Conservation (phyloP, 2,888 invertebrate genomes). For the Sinodicranocentrus sp. region DNA sequence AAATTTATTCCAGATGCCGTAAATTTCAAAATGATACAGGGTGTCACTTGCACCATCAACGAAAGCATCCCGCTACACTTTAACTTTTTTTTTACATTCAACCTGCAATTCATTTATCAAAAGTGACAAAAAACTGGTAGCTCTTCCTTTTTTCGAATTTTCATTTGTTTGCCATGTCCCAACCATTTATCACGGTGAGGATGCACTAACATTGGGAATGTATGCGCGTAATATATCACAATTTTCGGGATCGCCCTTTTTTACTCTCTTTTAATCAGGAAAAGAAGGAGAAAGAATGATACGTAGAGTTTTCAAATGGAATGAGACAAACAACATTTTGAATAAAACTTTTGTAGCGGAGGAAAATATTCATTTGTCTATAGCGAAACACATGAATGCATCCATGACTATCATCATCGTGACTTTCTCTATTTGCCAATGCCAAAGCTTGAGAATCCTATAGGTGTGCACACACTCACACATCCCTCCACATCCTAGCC, state of each 20-base stretch:
- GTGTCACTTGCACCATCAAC: too few species aligned
- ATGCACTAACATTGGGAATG: background rate
- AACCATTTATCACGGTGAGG: background rate
- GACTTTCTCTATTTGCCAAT: constrained; percentile 41
- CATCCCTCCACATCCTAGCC: constrained; percentile 36
- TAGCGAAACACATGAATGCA: background rate
- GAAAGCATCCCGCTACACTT: too few species aligned
- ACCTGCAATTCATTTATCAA: constrained; percentile 32
- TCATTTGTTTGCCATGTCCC: constrained; percentile 14
- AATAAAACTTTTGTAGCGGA: background rate
- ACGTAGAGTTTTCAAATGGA: background rate
- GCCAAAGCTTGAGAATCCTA: constrained; percentile 20
- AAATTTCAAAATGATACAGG: too few species aligned
- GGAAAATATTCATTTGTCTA: background rate
- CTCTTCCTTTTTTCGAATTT: constrained; percentile 5
- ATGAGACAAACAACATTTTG: background rate
- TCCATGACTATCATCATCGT: background rate
- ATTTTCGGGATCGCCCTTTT: constrained; percentile 27
- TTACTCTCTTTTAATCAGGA: constrained; percentile 19
- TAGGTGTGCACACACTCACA: constrained; percentile 37
- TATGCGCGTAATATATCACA: constrained; percentile 33
- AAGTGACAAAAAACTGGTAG: constrained; percentile 22
- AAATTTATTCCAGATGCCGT: too few species aligned
- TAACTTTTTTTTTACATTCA: background rate
- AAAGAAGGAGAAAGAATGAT: constrained; percentile 6